Evolutionary conservation across 2,888 invertebrate species (phyloP), one percentile per base, ranked within the genome.

Genomic region (Linhomoeus sp.): DNA sequence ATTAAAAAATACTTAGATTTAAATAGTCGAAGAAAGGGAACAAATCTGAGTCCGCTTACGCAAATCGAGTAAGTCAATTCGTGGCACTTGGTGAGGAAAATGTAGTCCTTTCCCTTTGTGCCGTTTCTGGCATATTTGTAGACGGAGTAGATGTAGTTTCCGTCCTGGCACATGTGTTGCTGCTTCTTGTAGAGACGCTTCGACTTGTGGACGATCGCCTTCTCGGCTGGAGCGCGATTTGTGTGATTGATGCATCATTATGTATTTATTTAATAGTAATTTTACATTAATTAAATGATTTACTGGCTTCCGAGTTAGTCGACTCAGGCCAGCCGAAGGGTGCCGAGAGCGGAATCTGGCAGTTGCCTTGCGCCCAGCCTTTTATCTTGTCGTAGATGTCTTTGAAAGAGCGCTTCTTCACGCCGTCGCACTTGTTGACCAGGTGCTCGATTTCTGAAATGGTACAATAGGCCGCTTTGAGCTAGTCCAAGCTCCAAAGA

Each of bases 81-180:
- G 33, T 40, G 40, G 25, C 45, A 45, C n/a, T 19, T 15, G 12
- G 40, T 25, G 17, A 40, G 22, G 33, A 45, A 45, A 17, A 26
- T 29, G 33, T 45, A 45, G 45, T 45, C 45, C 40, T 45, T 45
- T 25, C 43, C 43, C 24, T 43, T 43, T 3, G 7, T 19, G 20
- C 43, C 43, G 43, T 17, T 19, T 3, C 9, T 20, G 9, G 43
- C 15, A 5, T 29, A 26, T 20, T 43, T 43, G 29, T 43, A 29
- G 19, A 43, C 20, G 5, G 26, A 15, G 43, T 43, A 43, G n/a
- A 43, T 19, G 33, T 43, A 43, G 33, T 33, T 43, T 3, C 43
- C 43, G 43, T 43, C 43, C 29, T 20, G 26, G 24, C 43, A 43
- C 43, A 43, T 43, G 43, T 26, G 26, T 29, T 26, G 17, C 43